Conservation (phyloP, 2,113 vertebrate species). For the Pavo muticus region DNA sequence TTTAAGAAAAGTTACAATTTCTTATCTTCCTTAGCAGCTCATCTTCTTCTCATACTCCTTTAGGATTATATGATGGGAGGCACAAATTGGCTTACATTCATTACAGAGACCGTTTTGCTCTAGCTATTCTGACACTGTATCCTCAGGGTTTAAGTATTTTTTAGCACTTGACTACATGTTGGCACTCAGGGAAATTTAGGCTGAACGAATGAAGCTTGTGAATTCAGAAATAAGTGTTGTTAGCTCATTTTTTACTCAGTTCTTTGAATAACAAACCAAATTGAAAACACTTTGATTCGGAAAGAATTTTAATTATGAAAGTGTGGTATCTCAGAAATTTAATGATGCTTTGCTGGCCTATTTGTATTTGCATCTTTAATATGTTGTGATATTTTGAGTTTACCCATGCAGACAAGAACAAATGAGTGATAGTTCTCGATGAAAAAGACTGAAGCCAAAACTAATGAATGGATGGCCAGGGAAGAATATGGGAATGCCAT, state of each 20-base stretch:
- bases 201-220: neutral
- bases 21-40: constrained; percentile 3
- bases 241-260: neutral
- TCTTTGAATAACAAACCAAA: neutral
- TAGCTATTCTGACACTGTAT: neutral
- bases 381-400: neutral
- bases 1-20: neutral
- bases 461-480: neutral
- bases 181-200: neutral
- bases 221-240: neutral
- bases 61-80: neutral
- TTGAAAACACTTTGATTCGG: neutral
- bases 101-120: neutral
- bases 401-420: neutral
- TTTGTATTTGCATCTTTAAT: neutral
- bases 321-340: neutral
- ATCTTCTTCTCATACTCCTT: neutral
- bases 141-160: neutral
- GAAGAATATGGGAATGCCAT: too few relatives aligned
- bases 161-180: neutral
- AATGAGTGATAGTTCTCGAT: neutral
- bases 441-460: neutral
- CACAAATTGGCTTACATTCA: neutral
- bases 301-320: neutral
- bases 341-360: neutral